These are phyloP conservation scores for Papilio aristodemus DNA, from an alignment of 1,140 invertebrate genomes.

Conservation along the genomic window DNA sequence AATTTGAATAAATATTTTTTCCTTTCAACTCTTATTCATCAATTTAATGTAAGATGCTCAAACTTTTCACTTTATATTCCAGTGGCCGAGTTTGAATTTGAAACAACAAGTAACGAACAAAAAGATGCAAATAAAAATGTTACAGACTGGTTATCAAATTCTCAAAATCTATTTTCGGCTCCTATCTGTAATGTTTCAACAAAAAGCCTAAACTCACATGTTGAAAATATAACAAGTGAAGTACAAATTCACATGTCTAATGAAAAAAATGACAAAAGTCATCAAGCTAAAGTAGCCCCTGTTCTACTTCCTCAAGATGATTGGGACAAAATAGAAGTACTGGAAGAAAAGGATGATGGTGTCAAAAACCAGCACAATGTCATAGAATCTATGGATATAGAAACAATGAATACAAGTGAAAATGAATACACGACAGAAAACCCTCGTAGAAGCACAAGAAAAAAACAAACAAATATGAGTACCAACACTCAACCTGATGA, in stretches of 20 bases:
- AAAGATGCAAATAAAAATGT: constrained; percentile 58
- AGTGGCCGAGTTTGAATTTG: constrained; percentile 59
- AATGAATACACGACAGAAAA: constrained; percentile 52
- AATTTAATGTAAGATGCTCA: neutral
- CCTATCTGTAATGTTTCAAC: constrained; percentile 46
- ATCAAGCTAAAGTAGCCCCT: constrained; percentile 44
- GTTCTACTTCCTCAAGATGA: constrained; percentile 55
- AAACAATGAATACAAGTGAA: constrained; percentile 51
- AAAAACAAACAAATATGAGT: constrained; percentile 48
- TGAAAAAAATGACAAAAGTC: constrained; percentile 43
- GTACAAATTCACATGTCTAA: constrained; percentile 55
- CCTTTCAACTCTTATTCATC: neutral
- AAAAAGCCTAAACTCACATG: constrained; percentile 44
- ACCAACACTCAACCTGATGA: constrained; percentile 34
- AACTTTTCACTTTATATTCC: constrained; percentile 41
- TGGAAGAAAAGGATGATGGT: constrained; percentile 52
- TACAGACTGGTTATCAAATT: constrained; percentile 65
- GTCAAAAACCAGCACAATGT: constrained; percentile 53
- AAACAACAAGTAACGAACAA: constrained; percentile 38
- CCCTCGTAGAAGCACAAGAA: constrained; percentile 66
- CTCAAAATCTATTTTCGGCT: constrained; percentile 69
- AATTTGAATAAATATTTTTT: too few species aligned
- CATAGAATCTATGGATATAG: constrained; percentile 56
- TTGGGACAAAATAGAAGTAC: constrained; percentile 71
- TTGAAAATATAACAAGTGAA: constrained; percentile 50